Base-by-base conservation (phyloP, 2,888 invertebrate genomes). In the Thyatira batis region DNA sequence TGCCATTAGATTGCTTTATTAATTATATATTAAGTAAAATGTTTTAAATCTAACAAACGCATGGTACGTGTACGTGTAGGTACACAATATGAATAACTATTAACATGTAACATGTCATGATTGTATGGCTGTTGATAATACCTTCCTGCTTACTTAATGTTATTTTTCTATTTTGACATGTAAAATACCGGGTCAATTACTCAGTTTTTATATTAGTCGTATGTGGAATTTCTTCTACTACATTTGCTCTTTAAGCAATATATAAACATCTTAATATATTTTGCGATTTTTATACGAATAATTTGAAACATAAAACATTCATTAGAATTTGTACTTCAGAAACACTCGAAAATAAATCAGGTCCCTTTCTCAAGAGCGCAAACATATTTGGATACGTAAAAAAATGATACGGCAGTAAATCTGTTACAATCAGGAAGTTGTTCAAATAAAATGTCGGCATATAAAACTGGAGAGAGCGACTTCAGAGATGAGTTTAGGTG, bases 381-480 rank as follows among this genome's bases (percentile, higher is more conserved):
- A 39, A 39, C 39, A 39, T 39, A 39, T 39, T 39, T 39, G 17
- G 39, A 39, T 39, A 39, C 39, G 39, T 39, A 39, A 39, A 48
- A 48, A 48, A 48, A 27, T 11, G 9, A 27, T 48, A 27, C 27
- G 48, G 27, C 48, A 27, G 48, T 27, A 48, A 48, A 48, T 48
- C 48, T 48, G 48, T 27, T 48, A 48, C 48, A 48, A 48, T 48
- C 48, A 48, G 48, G 21, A 27, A 48, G 48, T 48, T 48, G 48
- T 48, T 48, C 48, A 48, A 48, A 48, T 48, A 48, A 48, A 48
- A 48, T 48, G 48, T 48, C 48, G 48, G 48, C 48, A 48, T 28
- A 46, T 46, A 48, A 48, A 48, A 48, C 17, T 48, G 48, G 48
- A 48, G 44, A 20, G 48, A 27, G 48, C 27, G 20, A 27, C 48